Evolutionary conservation across 2,888 invertebrate genomes (phyloP), one percentile per base, ranked within the genome.

Genomic region (Sinodicranocentrus sp.): DNA sequence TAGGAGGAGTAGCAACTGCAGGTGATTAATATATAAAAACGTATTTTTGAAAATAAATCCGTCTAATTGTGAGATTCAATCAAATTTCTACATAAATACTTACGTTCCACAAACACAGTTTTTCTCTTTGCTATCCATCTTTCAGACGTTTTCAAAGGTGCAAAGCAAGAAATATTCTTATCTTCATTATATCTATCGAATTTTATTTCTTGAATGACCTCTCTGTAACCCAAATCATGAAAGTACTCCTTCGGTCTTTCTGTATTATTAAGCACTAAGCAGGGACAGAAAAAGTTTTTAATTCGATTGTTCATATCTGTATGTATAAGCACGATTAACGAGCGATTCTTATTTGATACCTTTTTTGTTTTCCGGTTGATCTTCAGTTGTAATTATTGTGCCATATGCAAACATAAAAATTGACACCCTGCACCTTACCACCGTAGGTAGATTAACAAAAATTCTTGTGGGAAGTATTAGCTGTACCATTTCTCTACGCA

Each of bases 151-250:
- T 57, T 70, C 8, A 83, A n/a, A 1, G 85, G 83, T 19, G 83
- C 75, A 25, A 71, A 79, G 28, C 85, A 85, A 13, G 71, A 28
- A 1, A 85, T 25, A 13, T n/a, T 54, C 52, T 73, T 48, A n/a
- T 8, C 17, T 17, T 72, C n/a, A 23, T 21, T 17, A 17, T 15
- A 8, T 17, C 26, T 26, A 17, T 28, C 26, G 26, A 79, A 79
- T 15, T 0, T 54, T 25, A 85, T 25, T 13, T 8, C 21, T n/a
- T 25, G 39, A 5, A 23, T 33, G 5, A 85, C 57, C 39, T 78
- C 68, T 48, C 83, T 28, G 44, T 76, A 83, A 13, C 85, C 85
- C n/a, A n/a, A n/a, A n/a, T n/a, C n/a, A n/a, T n/a, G n/a, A n/a
- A n/a, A 71, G 13, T 28, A 25, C 39, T 83, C 83, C 26, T 5